Evolutionary conservation across 2,797 vertebrate species (phyloP), one percentile per base, ranked within the genome.

Genomic region (Hirundo rustica): DNA sequence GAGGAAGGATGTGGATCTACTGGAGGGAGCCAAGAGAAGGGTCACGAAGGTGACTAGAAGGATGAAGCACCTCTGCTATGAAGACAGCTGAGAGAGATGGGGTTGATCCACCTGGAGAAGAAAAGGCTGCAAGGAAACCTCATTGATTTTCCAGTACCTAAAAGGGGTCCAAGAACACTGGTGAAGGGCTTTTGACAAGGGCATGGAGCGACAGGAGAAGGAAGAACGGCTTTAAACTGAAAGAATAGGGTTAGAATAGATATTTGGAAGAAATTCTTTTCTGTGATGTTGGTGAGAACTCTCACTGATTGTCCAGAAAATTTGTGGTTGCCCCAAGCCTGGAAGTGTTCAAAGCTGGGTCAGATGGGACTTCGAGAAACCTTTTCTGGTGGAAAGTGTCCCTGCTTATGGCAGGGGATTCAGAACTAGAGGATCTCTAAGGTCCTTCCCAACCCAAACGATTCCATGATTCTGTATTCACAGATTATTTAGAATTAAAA

Each of bases 101-200:
- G 13, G 9, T 7, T 64, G n/a, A 5, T 77, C 30, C 9, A 3
- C 12, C n/a, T 58, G 45, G 45, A 71, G n/a, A 68, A 67, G 40
- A 67, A 29, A 58, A 71, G 38, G 18, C 16, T 66, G 5, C 22
- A 58, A 77, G 30, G 30, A 72, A n/a, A 84, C 3, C 3, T 65
- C 21, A 19, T 8, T 34, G 29, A 30, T 20, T 30, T 53, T 17
- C 38, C 22, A 47, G 26, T 32, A 20, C 30, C 22, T 34, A 23
- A 77, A 71, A 0, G 0, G 17, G 10, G 6, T 27, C n/a, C n/a
- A 65, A 32, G n/a, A 47, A 30, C 0, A 0, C 51, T 38, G 11
- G 21, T 53, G 34, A 60, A 34, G 40, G 29, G 34, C 21, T 84
- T 84, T 20, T 53, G n/a, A 65, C 25, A 84, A 45, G 18, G 10